Evolutionary conservation across 2,888 invertebrate species (phyloP).

Genomic region (Aleiodes testaceus): DNA sequence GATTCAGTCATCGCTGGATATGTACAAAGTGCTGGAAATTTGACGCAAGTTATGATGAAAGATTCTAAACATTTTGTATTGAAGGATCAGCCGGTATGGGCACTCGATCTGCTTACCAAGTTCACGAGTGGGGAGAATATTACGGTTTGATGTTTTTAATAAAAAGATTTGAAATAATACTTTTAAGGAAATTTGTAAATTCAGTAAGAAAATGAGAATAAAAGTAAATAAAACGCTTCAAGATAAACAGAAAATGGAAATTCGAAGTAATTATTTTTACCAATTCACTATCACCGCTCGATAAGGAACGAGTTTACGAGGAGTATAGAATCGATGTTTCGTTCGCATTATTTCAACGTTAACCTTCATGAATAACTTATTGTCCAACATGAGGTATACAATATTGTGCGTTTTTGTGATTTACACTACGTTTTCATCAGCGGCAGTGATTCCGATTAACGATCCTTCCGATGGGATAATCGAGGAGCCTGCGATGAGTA

Average conservation of each 20-base stretch:
- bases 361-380: neutral
- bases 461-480: too few relatives aligned
- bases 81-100: conserved; percentile 73
- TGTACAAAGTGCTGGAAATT: conserved; percentile 67
- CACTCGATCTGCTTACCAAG: conserved; percentile 72
- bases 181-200: too few relatives aligned
- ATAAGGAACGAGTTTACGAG: too few relatives aligned
- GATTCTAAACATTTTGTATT: conserved; percentile 75
- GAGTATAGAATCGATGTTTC: too few relatives aligned
- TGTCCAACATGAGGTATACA: neutral
- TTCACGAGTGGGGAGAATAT: conserved; percentile 64
- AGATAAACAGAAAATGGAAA: too few relatives aligned
- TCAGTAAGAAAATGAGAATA: too few relatives aligned
- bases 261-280: too few relatives aligned
- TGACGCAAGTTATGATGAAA: conserved; percentile 71
- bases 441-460: neutral
- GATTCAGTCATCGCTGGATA: conserved; percentile 71
- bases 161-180: neutral
- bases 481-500: neutral
- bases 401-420: neutral
- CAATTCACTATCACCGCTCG: too few relatives aligned
- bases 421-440: neutral
- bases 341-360: too few relatives aligned
- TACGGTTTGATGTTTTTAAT: neutral
- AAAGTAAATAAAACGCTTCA: too few relatives aligned